These are phyloP conservation scores for Fregetta grallaria DNA, from an alignment of 2,113 vertebrate genomes.

Conservation along the genomic window DNA sequence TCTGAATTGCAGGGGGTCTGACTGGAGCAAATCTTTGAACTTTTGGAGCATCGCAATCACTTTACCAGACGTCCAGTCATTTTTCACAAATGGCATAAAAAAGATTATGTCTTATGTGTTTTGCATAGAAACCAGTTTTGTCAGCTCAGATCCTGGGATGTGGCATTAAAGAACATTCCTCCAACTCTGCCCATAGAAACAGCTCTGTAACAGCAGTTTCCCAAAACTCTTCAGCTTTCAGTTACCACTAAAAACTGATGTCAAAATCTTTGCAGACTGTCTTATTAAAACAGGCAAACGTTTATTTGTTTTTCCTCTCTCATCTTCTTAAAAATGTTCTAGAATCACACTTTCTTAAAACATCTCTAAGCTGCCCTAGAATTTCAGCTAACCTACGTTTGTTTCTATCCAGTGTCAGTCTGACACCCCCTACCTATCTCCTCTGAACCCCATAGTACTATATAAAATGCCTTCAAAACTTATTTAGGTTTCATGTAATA, in stretches of 20 bases:
- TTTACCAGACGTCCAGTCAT: not conserved
- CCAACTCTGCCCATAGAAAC: not conserved
- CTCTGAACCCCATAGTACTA: not conserved
- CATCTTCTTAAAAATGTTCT: not conserved
- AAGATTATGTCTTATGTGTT: not conserved
- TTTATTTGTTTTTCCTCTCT: constrained; percentile 4
- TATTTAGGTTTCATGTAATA: not conserved
- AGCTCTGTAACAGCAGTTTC: not conserved
- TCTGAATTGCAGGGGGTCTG: not conserved
- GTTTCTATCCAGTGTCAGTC: not conserved
- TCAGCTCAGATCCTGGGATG: not conserved
- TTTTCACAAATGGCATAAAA: not conserved
- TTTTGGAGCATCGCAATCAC: not conserved
- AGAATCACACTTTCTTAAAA: not conserved
- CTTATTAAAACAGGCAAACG: not conserved
- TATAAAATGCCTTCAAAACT: not conserved
- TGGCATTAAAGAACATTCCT: not conserved
- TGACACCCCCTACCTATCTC: not conserved
- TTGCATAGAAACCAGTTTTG: not conserved
- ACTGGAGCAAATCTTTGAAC: not conserved
- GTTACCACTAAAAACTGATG: not conserved
- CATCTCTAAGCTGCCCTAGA: not conserved
- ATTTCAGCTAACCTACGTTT: constrained; percentile 2
- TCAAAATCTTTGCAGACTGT: constrained; percentile 11
- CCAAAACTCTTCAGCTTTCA: constrained; percentile 4